These are phyloP conservation scores for Masnerella sp. DNA, from an alignment of 2,888 invertebrate genomes.

Conservation along the genomic window DNA sequence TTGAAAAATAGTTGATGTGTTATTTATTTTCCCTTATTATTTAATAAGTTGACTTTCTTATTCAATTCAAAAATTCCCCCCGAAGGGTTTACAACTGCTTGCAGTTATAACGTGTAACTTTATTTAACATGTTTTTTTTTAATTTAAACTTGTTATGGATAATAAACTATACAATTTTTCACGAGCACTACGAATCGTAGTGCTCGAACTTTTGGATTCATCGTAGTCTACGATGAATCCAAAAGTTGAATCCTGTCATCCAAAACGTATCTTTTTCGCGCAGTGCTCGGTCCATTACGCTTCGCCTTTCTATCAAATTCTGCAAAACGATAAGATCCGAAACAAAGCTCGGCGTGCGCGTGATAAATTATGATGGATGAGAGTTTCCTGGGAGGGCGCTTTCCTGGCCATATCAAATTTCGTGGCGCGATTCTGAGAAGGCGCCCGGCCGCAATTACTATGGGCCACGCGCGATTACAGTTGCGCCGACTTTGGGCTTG, in stretches of 20 bases:
- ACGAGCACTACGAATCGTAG: no score
- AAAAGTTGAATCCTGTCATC: not conserved
- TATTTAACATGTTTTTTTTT: no score
- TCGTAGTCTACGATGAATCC: no score
- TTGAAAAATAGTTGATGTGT: no score
- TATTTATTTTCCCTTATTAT: no score
- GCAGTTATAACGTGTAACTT: no score
- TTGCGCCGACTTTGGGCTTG: constrained; percentile 51
- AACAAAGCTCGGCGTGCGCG: constrained; percentile 39
- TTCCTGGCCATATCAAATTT: constrained; percentile 57
- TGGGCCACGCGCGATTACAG: constrained; percentile 56
- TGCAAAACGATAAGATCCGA: constrained; percentile 42
- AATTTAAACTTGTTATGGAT: no score
- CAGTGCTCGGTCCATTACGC: constrained; percentile 20
- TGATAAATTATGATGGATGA: constrained; percentile 57
- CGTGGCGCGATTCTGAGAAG: constrained; percentile 51
- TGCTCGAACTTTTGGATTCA: no score
- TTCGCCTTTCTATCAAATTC: constrained; percentile 25
- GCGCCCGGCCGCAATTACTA: constrained; percentile 51
- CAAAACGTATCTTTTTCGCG: constrained; percentile 16
- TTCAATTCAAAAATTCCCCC: no score
- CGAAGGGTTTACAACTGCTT: no score
- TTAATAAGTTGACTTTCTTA: no score
- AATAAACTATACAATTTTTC: no score
- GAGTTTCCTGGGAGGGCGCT: constrained; percentile 34